A percentile compares a stretch with the other conserved stretches of the same genome.
Conservation (phyloP, 2,797 vertebrate species). For the Anguilla megastoma region DNA sequence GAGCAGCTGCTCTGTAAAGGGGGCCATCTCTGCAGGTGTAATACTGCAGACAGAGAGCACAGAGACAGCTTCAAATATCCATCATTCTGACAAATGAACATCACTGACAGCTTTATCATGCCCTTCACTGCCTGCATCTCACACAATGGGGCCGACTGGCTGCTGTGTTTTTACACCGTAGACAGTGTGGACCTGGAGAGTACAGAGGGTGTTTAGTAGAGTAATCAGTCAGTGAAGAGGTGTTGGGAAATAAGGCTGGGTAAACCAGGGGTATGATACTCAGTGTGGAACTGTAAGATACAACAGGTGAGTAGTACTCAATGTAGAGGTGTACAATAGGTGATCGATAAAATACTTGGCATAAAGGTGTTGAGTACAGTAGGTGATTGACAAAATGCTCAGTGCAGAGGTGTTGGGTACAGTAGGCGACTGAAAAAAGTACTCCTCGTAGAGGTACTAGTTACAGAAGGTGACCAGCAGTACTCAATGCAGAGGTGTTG, state of each 20-base stretch:
- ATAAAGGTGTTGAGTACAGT: background rate
- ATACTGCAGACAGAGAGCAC: constrained; percentile 72
- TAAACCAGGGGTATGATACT: background rate
- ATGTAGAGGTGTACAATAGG: background rate
- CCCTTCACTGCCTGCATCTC: background rate
- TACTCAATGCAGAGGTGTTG: too few relatives aligned
- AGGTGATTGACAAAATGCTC: constrained; percentile 43
- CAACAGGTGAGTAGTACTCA: background rate
- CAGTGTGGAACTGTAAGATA: background rate
- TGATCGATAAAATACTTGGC: background rate
- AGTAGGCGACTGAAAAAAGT: too few relatives aligned
- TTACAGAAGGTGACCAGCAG: too few relatives aligned
- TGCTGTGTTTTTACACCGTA: background rate
- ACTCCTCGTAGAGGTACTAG: too few relatives aligned
- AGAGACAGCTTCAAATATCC: background rate
- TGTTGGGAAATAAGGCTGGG: background rate
- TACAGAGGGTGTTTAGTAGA: background rate
- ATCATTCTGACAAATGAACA: background rate
- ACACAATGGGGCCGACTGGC: too few relatives aligned
- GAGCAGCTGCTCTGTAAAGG: constrained; percentile 89
- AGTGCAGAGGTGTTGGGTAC: background rate
- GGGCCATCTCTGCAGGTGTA: constrained; percentile 85
- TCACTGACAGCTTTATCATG: background rate
- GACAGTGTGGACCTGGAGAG: background rate
- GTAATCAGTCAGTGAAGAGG: background rate